A percentile compares a stretch with the other conserved stretches of the same genome.
Conservation (phyloP, 2,888 invertebrate genomes). For the Amphiduros pacificus region DNA sequence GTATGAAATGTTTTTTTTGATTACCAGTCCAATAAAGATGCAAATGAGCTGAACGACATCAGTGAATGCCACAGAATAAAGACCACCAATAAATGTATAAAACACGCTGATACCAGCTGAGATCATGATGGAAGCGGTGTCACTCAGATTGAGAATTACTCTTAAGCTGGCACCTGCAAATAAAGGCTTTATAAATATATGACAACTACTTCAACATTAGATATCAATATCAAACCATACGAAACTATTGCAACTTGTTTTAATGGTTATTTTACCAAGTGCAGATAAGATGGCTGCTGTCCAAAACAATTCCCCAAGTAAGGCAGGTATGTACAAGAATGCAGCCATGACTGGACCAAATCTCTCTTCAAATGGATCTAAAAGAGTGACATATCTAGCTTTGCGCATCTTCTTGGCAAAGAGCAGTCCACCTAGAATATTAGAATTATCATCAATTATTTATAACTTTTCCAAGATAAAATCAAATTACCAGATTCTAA, state of each 20-base stretch:
- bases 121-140: slow-evolving; percentile 35
- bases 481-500: too few species aligned
- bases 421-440: slow-evolving; percentile 4
- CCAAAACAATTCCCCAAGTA: slow-evolving; percentile 2
- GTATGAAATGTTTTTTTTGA: slow-evolving; percentile 6
- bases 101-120: slow-evolving; percentile 42
- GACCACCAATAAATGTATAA: slow-evolving; percentile 45
- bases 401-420: slow-evolving; percentile 10
- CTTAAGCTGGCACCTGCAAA: slow-evolving; percentile 40
- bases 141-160: slow-evolving; percentile 37
- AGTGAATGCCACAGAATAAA: slow-evolving; percentile 47
- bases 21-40: slow-evolving; percentile 39
- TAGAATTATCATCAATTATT: too few species aligned
- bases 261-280: slow-evolving; percentile 2
- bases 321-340: neutral
- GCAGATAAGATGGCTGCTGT: slow-evolving; percentile 2
- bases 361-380: slow-evolving; percentile 4
- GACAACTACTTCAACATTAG: too few species aligned
- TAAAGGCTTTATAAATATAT: too few species aligned
- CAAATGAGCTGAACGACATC: slow-evolving; percentile 41
- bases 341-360: neutral
- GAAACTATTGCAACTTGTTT: too few species aligned
- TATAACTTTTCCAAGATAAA: too few species aligned
- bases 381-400: slow-evolving; percentile 4
- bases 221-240: too few species aligned